phyloP scores from a whole-genome alignment of 1,140 invertebrate genomes.

The Hirudo medicinalis region DNA sequence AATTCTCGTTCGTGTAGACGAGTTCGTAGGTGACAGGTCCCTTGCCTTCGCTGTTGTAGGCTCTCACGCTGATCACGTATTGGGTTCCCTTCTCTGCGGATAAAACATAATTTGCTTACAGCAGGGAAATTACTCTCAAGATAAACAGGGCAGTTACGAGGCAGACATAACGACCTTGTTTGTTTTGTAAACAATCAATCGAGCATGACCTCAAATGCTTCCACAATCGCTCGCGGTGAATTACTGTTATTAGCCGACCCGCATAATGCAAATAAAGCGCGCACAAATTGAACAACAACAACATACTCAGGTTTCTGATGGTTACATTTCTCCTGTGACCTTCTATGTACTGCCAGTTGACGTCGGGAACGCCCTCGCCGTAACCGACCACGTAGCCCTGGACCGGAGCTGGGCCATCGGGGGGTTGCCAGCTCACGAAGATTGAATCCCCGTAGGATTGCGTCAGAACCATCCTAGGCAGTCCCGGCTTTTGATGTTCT shows the following conservation, averaged over 20 bases:
- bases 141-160: background rate
- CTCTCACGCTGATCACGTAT: conserved; percentile 19
- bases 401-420: background rate
- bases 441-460: conserved; percentile 18
- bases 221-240: background rate
- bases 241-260: background rate
- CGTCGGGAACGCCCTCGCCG: conserved; percentile 22
- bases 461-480: conserved; percentile 15
- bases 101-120: conserved; percentile 6
- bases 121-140: background rate
- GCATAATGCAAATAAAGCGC: background rate
- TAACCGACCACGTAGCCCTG: conserved; percentile 21
- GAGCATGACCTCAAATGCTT: background rate
- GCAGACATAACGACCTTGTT: conserved; percentile 3
- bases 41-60: conserved; percentile 18
- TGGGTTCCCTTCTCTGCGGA: conserved; percentile 14
- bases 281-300: background rate
- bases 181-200: background rate
- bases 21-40: conserved; percentile 18
- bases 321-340: conserved; percentile 18
- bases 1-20: conserved; percentile 17
- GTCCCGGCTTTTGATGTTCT: background rate
- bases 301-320: conserved; percentile 22
- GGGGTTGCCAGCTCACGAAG: conserved; percentile 18
- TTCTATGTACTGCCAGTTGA: conserved; percentile 22